These are phyloP conservation scores for Elgaria multicarinata DNA, from an alignment of 2,113 vertebrate genomes.

Conservation along the genomic window DNA sequence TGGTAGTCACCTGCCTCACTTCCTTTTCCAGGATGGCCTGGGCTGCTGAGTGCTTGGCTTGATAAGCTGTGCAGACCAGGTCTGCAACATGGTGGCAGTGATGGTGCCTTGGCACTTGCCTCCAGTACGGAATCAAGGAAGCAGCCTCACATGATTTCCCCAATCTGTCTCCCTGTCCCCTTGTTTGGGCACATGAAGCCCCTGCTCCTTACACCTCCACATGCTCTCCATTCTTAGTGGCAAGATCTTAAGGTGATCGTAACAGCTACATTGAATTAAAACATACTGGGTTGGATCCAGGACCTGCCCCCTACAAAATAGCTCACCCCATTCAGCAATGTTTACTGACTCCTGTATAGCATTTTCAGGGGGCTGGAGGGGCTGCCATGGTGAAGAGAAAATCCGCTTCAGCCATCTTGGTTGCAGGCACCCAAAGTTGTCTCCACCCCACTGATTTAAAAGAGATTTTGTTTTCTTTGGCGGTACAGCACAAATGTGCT, in stretches of 20 bases:
- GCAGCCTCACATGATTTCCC: neutral
- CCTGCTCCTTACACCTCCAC: too few relatives aligned
- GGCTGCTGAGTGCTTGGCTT: neutral
- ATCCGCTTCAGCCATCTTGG: too few relatives aligned
- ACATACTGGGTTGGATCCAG: too few relatives aligned
- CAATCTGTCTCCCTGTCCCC: neutral
- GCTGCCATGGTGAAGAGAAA: too few relatives aligned
- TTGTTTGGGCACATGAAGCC: neutral
- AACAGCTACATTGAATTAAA: neutral
- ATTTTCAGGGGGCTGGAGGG: too few relatives aligned
- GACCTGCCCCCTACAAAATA: neutral
- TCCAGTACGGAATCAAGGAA: neutral
- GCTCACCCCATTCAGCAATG: too few relatives aligned
- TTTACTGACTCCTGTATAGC: too few relatives aligned
- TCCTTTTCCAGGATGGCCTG: neutral
- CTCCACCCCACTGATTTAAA: neutral
- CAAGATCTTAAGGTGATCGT: neutral
- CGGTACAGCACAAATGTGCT: neutral
- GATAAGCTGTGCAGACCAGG: neutral
- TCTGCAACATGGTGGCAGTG: neutral
- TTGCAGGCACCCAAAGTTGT: too few relatives aligned
- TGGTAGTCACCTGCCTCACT: too few relatives aligned
- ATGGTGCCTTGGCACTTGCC: neutral
- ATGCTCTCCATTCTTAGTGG: neutral
- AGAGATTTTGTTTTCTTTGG: constrained; percentile 1